Base-by-base conservation (phyloP, 2,797 vertebrate genomes). In the Aeoliscus strigatus region DNA sequence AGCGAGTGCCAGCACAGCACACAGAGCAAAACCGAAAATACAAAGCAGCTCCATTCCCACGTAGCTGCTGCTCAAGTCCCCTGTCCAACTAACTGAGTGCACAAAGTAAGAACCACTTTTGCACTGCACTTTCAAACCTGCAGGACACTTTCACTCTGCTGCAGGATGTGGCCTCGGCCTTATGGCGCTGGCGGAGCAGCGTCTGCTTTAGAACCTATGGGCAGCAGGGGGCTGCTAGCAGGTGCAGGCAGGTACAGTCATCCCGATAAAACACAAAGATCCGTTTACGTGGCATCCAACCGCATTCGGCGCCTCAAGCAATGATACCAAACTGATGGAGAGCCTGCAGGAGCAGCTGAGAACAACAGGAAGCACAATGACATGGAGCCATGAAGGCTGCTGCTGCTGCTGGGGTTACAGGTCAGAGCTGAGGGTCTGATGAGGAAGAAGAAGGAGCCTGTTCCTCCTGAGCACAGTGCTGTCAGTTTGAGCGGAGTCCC, bases 171-270 rank as follows among this genome's bases (percentile, higher is more conserved):
- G 75, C 81, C 66, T 73, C 84, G 73, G 70, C 60, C 71, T 77
- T 84, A 85, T 74, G 87, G 82, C 69, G 87, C 87, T 81, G 88
- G 70, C n/a, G 51, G 72, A 43, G 48, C 57, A 66, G 71, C 66
- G n/a, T 78, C 80, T 83, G 90, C n/a, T n/a, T n/a, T n/a, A n/a
- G n/a, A n/a, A 87, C 80, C 87, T 81, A 85, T 70, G 73, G 87
- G 77, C 53, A 33, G 42, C 81, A 81, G 15, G 33, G 40, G 36
- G 59, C 40, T 46, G 14, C 33, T 87, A 79, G 80, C 82, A 86
- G 87, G 88, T 92, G 88, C 79, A 91, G 90, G 45, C 39, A 55
- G 17, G 56, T 23, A 39, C 52, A 46, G 39, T 39, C 17, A 59
- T 23, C 50, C 66, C 52, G 21, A 36, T 32, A 12, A 51, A 29